Percentiles rank a stretch among this genome's conserved stretches.
phyloP scores from a whole-genome alignment of 2,797 vertebrate species.

The Enteromius trimaculatus region DNA sequence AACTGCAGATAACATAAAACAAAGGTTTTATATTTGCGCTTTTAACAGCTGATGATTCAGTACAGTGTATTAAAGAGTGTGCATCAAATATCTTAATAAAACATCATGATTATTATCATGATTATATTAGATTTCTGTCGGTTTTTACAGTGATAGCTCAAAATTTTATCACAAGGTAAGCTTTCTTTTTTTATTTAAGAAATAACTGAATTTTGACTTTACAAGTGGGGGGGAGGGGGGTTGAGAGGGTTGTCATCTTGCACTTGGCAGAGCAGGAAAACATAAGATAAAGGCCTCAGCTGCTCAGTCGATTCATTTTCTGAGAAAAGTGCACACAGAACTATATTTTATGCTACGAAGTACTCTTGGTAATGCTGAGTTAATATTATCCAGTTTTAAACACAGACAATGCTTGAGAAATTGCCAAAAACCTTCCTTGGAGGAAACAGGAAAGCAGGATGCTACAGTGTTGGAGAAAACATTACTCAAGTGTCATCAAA shows the following conservation, averaged over 20 bases:
- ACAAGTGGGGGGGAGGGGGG: neutral
- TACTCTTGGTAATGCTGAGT: slow-evolving; percentile 39
- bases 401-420: slow-evolving; percentile 42
- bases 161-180: slow-evolving; percentile 15
- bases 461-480: neutral
- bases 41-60: neutral
- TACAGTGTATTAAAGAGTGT: neutral
- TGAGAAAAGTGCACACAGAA: slow-evolving; percentile 42
- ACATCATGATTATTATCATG: neutral
- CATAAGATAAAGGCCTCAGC: slow-evolving; percentile 26
- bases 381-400: slow-evolving; percentile 37
- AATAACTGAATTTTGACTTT: slow-evolving; percentile 22
- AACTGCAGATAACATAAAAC: neutral
- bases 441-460: neutral
- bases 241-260: neutral
- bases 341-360: slow-evolving; percentile 33
- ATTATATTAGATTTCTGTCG: neutral
- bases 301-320: slow-evolving; percentile 41
- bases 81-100: neutral
- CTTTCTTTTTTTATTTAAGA: neutral
- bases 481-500: neutral
- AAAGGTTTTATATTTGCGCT: neutral
- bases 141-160: neutral
- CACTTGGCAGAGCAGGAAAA: slow-evolving; percentile 28
- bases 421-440: slow-evolving; percentile 34